Conservation (phyloP, 2,888 invertebrate genomes). For the Tachina fera region DNA sequence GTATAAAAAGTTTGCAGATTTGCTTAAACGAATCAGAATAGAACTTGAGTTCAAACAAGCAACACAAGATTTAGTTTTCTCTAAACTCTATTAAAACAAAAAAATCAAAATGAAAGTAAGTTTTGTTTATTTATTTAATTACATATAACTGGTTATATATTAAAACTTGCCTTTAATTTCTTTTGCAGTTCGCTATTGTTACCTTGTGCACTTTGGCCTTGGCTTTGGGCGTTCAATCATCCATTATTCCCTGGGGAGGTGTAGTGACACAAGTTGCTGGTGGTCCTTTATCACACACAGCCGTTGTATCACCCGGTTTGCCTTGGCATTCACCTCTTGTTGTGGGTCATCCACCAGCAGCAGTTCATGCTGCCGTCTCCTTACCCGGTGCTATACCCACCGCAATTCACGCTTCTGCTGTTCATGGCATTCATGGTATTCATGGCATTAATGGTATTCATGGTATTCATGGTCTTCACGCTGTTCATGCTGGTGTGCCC, state of each 20-base stretch:
- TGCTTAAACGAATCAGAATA: conserved; percentile 61
- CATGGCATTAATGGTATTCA: too few species aligned
- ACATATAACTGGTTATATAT: conserved; percentile 73
- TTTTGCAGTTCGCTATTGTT: conserved; percentile 77
- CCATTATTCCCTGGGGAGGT: conserved; percentile 76
- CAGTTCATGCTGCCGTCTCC: conserved; percentile 17
- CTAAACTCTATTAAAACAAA: conserved; percentile 35
- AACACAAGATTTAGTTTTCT: conserved; percentile 64
- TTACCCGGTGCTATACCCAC: conserved; percentile 23
- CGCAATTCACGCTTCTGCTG: conserved; percentile 11
- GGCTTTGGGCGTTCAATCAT: conserved; percentile 79
- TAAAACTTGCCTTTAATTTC: background rate
- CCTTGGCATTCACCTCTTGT: conserved; percentile 56
- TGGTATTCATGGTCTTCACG: background rate
- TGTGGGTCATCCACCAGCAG: conserved; percentile 31
- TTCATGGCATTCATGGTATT: background rate
- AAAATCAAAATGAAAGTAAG: conserved; percentile 70
- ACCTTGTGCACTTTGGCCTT: conserved; percentile 79
- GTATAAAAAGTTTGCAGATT: conserved; percentile 66
- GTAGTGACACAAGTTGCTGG: conserved; percentile 72
- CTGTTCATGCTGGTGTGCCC: conserved; percentile 25
- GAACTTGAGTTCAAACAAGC: conserved; percentile 58
- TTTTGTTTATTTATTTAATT: background rate
- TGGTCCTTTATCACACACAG: conserved; percentile 77
- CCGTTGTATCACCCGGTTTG: conserved; percentile 67